phyloP scores from a whole-genome alignment of 2,113 vertebrate genomes.

The Chauna torquata region DNA sequence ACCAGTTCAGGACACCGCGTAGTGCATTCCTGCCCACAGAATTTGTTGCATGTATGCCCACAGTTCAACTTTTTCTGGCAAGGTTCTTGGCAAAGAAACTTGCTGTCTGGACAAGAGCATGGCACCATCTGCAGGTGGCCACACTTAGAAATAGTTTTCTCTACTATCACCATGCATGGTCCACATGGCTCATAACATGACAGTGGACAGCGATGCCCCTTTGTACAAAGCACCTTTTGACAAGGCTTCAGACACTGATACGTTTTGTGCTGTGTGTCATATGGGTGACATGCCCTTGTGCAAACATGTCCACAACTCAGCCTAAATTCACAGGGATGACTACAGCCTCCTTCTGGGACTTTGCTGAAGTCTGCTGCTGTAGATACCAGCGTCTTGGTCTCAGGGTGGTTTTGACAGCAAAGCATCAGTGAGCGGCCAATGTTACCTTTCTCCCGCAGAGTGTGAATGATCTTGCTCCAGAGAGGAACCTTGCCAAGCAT shows the following conservation, averaged over 20 bases:
- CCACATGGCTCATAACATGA: conserved; percentile 80
- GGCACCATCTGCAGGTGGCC: conserved; percentile 88
- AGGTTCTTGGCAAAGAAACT: conserved; percentile 80
- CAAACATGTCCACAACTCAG: conserved; percentile 91
- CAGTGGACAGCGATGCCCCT: conserved; percentile 81
- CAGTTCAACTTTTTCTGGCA: conserved; percentile 81
- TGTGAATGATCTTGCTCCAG: conserved; percentile 89
- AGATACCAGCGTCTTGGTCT: conserved; percentile 76
- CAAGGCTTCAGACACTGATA: conserved; percentile 86
- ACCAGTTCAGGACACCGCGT: conserved; percentile 70
- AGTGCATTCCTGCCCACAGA: conserved; percentile 82
- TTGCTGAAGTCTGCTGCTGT: conserved; percentile 80
- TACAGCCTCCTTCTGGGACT: conserved; percentile 92
- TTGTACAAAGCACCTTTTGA: conserved; percentile 80
- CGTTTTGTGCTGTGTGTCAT: conserved; percentile 83
- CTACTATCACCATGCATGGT: conserved; percentile 77
- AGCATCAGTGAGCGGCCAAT: conserved; percentile 80
- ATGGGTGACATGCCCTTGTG: conserved; percentile 88
- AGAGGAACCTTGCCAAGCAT: conserved; percentile 86
- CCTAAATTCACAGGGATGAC: conserved; percentile 85
- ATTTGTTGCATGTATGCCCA: conserved; percentile 79
- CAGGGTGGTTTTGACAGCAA: conserved; percentile 91
- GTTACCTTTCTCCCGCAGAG: conserved; percentile 77
- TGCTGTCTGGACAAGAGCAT: conserved; percentile 74
- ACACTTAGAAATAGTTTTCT: conserved; percentile 83